Percentiles rank a stretch among this genome's conserved stretches.
Conservation (phyloP, 1,140 invertebrate genomes). For the Rhyacophila brunnea region DNA sequence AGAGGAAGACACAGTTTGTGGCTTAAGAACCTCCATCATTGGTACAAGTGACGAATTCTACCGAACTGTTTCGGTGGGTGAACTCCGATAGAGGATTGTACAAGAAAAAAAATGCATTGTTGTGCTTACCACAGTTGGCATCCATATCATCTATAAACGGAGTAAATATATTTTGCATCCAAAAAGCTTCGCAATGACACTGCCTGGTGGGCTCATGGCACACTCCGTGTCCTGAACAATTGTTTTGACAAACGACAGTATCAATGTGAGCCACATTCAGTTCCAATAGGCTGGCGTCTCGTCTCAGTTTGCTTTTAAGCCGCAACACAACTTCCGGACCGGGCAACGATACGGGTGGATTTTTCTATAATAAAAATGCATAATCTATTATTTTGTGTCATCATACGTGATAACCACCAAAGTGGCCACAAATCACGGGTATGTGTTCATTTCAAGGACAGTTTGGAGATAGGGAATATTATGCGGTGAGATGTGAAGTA, state of each 20-base stretch:
- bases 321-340: slow-evolving; percentile 61
- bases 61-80: too few species aligned
- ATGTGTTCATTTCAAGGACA: too few species aligned
- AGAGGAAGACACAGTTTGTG: too few species aligned
- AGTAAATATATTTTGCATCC: slow-evolving; percentile 76
- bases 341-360: slow-evolving; percentile 47
- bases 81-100: too few species aligned
- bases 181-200: slow-evolving; percentile 92
- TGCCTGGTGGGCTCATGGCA: slow-evolving; percentile 81
- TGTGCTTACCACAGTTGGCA: slow-evolving; percentile 56
- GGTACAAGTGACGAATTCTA: too few species aligned
- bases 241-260: slow-evolving; percentile 85
- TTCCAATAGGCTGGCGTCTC: slow-evolving; percentile 71
- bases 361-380: slow-evolving; percentile 41
- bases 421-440: too few species aligned
- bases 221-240: slow-evolving; percentile 88
- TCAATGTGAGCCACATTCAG: slow-evolving; percentile 73
- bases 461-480: too few species aligned
- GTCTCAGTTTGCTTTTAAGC: slow-evolving; percentile 65
- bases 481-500: too few species aligned
- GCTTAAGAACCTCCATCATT: too few species aligned
- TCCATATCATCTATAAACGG: slow-evolving; percentile 52
- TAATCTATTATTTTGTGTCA: too few species aligned
- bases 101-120: too few species aligned
- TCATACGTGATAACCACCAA: too few species aligned